Evolutionary conservation across 2,797 vertebrate genomes (phyloP), one percentile per base, ranked within the genome.

Genomic region (Diglossa cyanea): DNA sequence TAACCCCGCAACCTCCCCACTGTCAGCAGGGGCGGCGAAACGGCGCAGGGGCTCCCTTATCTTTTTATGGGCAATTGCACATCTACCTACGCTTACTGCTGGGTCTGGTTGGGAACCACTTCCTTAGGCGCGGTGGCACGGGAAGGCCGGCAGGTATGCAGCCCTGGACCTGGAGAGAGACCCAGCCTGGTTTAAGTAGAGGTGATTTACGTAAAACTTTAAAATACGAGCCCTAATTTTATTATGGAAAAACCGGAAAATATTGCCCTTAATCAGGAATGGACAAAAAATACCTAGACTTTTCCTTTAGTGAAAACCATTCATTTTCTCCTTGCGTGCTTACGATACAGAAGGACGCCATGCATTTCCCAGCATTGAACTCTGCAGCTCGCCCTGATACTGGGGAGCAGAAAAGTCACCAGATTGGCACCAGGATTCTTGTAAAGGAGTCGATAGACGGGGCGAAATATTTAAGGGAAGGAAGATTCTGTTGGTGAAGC

Each of bases 1-100:
- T 98, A 98, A 98, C 98, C 98, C 97, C 63, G 82, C 96, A 97
- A 97, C 98, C 98, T 97, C 42, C 88, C 61, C 88, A 87, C 94
- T 90, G 97, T 95, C 97, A 94, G 93, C 89, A 51, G 91, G 91
- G 94, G 84, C 65, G 79, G 95, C 88, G 57, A 45, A 93, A 73
- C 65, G 83, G 91, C 51, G 85, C 71, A 48, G 76, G 95, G 91
- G 63, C 74, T 94, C 28, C 81, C 87, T 97, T 79, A 86, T 95
- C 96, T 96, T 91, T 95, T 90, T 84, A 95, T 44, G 73, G 90
- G 92, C 88, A 42, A 72, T 48, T 55, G 93, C 47, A 81, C 74
- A 72, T 89, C 92, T 82, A 86, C 96, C 93, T 88, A 55, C 53
- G 50, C 89, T 57, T 12, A 30, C 62, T 50, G 62, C 65, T 60